Percentiles rank a stretch among this genome's conserved stretches.
phyloP scores from a whole-genome alignment of 1,140 invertebrate genomes.

The Procambarus clarkii region DNA sequence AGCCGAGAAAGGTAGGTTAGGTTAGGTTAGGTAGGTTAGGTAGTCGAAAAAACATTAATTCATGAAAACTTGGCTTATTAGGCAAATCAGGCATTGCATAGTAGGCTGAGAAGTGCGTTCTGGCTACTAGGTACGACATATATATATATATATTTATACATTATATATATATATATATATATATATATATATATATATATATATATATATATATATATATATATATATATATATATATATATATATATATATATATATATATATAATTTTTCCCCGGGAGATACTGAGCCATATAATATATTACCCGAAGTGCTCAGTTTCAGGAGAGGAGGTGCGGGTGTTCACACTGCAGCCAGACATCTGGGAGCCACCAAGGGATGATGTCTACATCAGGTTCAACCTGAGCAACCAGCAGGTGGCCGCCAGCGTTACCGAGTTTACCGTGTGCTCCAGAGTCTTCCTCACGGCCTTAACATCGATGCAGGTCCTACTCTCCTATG shows the following conservation, averaged over 20 bases:
- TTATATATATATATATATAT: constrained; percentile 34
- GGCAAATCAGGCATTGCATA: too few relatives aligned
- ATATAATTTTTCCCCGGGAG: neutral
- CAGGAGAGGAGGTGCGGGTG: constrained; percentile 18
- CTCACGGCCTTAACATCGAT: constrained; percentile 5
- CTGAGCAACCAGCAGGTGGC: constrained; percentile 45
- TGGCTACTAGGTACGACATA: too few relatives aligned
- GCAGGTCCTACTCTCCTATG: constrained; percentile 38
- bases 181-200: constrained; percentile 13
- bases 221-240: constrained; percentile 33
- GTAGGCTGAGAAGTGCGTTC: too few relatives aligned
- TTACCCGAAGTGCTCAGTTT: neutral
- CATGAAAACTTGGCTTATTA: too few relatives aligned
- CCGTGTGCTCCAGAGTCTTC: constrained; percentile 23
- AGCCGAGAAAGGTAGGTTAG: too few relatives aligned
- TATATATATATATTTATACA: neutral
- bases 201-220: constrained; percentile 13
- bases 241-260: constrained; percentile 31
- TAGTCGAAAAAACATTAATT: too few relatives aligned
- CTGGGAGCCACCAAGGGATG: constrained; percentile 31
- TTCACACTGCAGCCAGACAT: constrained; percentile 23
- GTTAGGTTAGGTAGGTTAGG: too few relatives aligned
- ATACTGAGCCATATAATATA: neutral
- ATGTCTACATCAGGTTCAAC: constrained; percentile 46
- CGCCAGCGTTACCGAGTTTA: constrained; percentile 30